Conservation (phyloP, 37 sponge, comb jelly and placozoan genomes). For the Hexactinellida sp. region DNA sequence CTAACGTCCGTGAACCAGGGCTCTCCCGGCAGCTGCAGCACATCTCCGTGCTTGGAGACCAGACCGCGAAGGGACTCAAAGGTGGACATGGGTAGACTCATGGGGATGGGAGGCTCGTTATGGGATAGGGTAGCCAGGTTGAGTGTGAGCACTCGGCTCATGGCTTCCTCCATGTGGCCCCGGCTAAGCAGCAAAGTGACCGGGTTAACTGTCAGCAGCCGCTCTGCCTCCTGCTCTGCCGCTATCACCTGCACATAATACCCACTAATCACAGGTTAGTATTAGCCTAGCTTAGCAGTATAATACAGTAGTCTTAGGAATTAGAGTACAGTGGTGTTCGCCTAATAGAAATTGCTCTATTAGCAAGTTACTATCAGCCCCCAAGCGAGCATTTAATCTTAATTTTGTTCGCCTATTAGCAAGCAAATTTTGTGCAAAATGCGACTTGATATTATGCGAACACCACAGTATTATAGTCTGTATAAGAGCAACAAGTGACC, state of each 20-base stretch:
- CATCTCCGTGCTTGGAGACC: slow-evolving; percentile 39
- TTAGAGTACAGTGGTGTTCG: no score
- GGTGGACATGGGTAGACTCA: neutral
- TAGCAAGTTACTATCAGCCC: no score
- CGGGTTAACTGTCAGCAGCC: slow-evolving; percentile 38
- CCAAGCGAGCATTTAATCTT: no score
- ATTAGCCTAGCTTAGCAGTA: neutral
- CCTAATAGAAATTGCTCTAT: no score
- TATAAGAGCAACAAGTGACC: no score
- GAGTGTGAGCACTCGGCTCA: slow-evolving; percentile 26
- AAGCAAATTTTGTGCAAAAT: no score
- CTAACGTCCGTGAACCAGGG: slow-evolving; percentile 24
- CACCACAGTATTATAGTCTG: no score
- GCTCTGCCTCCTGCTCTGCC: neutral
- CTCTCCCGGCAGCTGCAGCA: slow-evolving; percentile 40
- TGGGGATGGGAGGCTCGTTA: slow-evolving; percentile 16
- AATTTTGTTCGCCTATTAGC: no score
- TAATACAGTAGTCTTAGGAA: no score
- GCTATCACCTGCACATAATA: neutral
- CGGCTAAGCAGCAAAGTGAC: slow-evolving; percentile 39
- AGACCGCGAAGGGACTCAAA: neutral
- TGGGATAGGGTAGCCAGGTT: neutral
- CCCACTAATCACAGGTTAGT: neutral
- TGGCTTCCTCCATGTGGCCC: slow-evolving; percentile 38
- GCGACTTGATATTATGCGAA: no score